Percentiles rank a stretch among this genome's conserved stretches.
These are phyloP conservation scores for Drosophila nikananu DNA, from an alignment of 1,140 invertebrate genomes.

Conservation along the genomic window DNA sequence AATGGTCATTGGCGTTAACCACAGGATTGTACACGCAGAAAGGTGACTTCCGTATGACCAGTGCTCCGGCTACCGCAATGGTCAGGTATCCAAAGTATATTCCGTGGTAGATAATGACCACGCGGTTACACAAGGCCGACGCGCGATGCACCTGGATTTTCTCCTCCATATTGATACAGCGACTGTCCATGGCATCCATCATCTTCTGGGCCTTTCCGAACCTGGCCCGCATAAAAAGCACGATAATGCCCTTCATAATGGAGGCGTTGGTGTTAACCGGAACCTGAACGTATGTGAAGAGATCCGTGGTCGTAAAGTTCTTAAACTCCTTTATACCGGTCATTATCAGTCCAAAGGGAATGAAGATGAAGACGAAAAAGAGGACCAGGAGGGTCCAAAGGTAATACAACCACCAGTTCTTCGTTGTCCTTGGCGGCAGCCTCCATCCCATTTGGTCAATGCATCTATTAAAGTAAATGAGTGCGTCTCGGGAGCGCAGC, in stretches of 20 bases:
- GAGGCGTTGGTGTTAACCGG: slow-evolving; percentile 22
- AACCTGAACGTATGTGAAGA: slow-evolving; percentile 37
- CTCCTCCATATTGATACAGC: slow-evolving; percentile 18
- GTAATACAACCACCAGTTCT: slow-evolving; percentile 38
- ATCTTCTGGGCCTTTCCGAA: slow-evolving; percentile 4
- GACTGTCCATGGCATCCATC: slow-evolving; percentile 38
- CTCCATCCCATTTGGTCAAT: slow-evolving; percentile 25
- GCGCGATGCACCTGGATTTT: slow-evolving; percentile 4
- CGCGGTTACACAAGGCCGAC: neutral
- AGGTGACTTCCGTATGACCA: slow-evolving; percentile 18
- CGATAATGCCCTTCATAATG: slow-evolving; percentile 29
- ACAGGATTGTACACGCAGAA: slow-evolving; percentile 29
- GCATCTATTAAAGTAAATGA: slow-evolving; percentile 2
- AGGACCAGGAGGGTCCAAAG: slow-evolving; percentile 7
- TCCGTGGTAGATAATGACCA: slow-evolving; percentile 4
- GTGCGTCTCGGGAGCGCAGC: slow-evolving; percentile 5
- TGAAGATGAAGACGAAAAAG: slow-evolving; percentile 13
- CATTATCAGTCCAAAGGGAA: slow-evolving; percentile 21
- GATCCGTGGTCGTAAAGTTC: slow-evolving; percentile 31
- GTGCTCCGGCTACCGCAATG: slow-evolving; percentile 7
- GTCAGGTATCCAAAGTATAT: slow-evolving; percentile 17
- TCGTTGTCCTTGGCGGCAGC: neutral
- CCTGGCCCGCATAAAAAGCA: neutral
- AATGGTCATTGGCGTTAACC: slow-evolving; percentile 3
- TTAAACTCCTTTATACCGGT: slow-evolving; percentile 32